Conservation (phyloP, 92 coral and sea anemone genomes). For the Palythoa heliodiscus region DNA sequence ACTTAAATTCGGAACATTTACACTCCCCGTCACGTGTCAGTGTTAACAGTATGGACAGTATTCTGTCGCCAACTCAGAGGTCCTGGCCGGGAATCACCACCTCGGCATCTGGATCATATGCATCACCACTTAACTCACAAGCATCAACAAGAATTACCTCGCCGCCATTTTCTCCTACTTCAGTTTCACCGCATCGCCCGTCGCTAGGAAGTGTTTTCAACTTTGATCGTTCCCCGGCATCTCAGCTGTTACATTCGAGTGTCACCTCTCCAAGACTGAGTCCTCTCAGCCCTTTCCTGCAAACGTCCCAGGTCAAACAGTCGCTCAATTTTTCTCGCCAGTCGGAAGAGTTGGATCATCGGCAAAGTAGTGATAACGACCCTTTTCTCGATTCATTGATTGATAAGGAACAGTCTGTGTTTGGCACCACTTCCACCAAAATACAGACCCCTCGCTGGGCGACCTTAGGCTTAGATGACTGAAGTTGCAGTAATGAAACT, state of each 20-base stretch:
- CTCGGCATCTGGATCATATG: conserved; percentile 56
- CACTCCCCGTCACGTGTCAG: conserved; percentile 59
- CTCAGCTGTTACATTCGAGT: conserved; percentile 84
- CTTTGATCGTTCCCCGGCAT: conserved; percentile 75
- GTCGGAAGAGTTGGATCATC: conserved; percentile 65
- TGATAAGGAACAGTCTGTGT: conserved; percentile 76
- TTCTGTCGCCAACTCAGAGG: conserved; percentile 76
- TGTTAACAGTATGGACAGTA: conserved; percentile 70
- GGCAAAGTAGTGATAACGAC: conserved; percentile 56
- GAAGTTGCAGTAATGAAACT: neutral
- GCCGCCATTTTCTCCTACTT: conserved; percentile 86
- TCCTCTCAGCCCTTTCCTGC: conserved; percentile 87
- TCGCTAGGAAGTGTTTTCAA: conserved; percentile 82
- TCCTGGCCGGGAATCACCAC: conserved; percentile 73
- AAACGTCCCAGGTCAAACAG: conserved; percentile 65
- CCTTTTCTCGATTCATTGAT: conserved; percentile 73
- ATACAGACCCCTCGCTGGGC: conserved; percentile 69
- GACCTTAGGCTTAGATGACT: conserved; percentile 72
- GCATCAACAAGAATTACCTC: conserved; percentile 80
- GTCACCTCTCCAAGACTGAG: conserved; percentile 88
- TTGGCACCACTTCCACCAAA: conserved; percentile 84
- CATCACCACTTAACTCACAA: conserved; percentile 82
- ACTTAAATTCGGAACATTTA: conserved; percentile 74
- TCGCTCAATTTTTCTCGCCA: conserved; percentile 60
- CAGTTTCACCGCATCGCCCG: conserved; percentile 90